These are phyloP conservation scores for Proteles cristata DNA, from an alignment of 2,113 vertebrate species.

Conservation along the genomic window DNA sequence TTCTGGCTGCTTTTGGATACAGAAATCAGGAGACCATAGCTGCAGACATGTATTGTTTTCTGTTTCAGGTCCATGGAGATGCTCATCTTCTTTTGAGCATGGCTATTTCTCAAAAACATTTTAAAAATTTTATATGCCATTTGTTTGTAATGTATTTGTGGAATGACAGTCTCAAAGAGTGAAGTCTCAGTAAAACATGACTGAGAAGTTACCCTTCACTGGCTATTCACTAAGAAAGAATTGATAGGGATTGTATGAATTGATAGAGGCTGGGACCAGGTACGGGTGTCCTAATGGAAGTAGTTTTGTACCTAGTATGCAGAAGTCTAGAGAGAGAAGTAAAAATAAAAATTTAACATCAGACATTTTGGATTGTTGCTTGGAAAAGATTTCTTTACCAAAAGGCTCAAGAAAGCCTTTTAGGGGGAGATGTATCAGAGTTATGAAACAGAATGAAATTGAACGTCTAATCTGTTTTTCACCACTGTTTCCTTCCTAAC, in stretches of 20 bases:
- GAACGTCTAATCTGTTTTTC: not conserved
- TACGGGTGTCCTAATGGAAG: not conserved
- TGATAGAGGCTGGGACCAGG: not conserved
- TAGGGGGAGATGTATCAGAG: not conserved
- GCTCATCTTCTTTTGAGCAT: not conserved
- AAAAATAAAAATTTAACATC: not conserved
- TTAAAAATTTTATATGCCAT: not conserved
- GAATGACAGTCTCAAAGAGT: not conserved
- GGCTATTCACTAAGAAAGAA: not conserved
- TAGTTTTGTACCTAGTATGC: not conserved
- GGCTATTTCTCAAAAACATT: not conserved
- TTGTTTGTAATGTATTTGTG: not conserved
- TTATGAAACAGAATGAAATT: slow-evolving; percentile 14
- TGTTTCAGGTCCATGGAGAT: not conserved
- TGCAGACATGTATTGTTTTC: not conserved
- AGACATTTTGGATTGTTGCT: not conserved
- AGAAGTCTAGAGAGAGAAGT: not conserved
- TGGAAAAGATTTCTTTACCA: not conserved
- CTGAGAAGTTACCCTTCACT: not conserved
- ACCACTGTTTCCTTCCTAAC: slow-evolving; percentile 7
- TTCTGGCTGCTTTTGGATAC: not conserved
- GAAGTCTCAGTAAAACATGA: not conserved
- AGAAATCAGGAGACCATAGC: not conserved
- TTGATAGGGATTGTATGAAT: not conserved
- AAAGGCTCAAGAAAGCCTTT: not conserved